Percentiles rank a stretch among this genome's conserved stretches.
Conservation (phyloP, 2,797 vertebrate species). For the Acomys russatus region DNA sequence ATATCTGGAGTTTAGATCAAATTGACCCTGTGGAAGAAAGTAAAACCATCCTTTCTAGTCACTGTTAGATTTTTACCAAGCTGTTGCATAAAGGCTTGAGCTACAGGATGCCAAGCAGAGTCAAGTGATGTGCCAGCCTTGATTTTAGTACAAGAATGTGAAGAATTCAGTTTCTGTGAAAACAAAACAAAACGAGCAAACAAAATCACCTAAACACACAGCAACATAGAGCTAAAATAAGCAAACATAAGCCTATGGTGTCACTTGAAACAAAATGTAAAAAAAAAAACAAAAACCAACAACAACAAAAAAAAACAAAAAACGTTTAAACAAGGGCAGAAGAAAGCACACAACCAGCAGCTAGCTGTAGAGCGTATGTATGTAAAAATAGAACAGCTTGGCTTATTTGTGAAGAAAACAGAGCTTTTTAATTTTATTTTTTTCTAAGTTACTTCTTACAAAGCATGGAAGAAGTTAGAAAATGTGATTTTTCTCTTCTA, state of each 20-base stretch:
- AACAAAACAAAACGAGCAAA: neutral
- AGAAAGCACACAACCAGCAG: constrained; percentile 37
- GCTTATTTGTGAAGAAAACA: constrained; percentile 40
- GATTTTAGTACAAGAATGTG: neutral
- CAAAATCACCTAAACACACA: neutral
- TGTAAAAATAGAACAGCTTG: constrained; percentile 53
- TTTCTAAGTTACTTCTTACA: constrained; percentile 21
- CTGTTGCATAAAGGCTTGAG: neutral
- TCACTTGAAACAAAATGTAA: constrained; percentile 45
- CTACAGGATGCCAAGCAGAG: neutral
- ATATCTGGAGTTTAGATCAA: neutral
- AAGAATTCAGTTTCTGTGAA: neutral
- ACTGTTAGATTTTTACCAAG: neutral
- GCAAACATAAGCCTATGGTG: constrained; percentile 36
- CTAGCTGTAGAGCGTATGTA: constrained; percentile 37
- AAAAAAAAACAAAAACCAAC: neutral
- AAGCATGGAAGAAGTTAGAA: constrained; percentile 33
- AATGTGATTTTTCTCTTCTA: constrained; percentile 16
- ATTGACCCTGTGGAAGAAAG: neutral
- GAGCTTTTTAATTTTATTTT: neutral
- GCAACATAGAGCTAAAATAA: constrained; percentile 37
- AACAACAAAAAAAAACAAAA: constrained; percentile 5
- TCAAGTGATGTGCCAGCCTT: neutral
- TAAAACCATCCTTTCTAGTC: neutral
- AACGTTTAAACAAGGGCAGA: neutral